Conservation (phyloP, 2,888 invertebrate genomes). For the Branchinecta sandiegonensis region DNA sequence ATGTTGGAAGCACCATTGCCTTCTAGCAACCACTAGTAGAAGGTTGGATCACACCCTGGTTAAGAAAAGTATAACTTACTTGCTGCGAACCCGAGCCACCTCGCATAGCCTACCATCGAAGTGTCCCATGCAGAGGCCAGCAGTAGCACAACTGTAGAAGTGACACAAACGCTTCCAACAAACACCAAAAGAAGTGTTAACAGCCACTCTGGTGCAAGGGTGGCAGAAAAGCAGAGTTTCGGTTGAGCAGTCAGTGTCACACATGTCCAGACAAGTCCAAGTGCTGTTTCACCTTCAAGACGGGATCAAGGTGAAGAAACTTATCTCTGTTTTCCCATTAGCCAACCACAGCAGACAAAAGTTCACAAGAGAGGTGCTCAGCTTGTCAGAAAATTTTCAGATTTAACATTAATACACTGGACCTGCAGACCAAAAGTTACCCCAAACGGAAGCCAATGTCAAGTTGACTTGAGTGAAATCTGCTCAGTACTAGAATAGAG, state of each 20-base stretch:
- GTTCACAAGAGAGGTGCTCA: no score
- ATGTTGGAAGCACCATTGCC: no score
- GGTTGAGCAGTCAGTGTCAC: conserved; percentile 77
- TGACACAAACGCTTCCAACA: conserved; percentile 78
- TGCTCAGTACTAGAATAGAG: no score
- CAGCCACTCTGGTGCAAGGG: conserved; percentile 78
- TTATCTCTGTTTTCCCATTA: no score
- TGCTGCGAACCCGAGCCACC: conserved; percentile 90
- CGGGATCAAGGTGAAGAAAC: conserved; percentile 18
- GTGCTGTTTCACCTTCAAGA: conserved; percentile 62
- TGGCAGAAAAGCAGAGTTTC: conserved; percentile 75
- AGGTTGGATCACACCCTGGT: no score
- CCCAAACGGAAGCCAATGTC: no score
- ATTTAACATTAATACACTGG: no score
- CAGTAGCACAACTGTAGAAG: conserved; percentile 70
- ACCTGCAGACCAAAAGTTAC: no score
- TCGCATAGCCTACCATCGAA: conserved; percentile 74
- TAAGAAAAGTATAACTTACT: conserved; percentile 42
- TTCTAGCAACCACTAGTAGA: no score
- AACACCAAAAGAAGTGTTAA: conserved; percentile 77
- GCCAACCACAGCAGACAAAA: no score
- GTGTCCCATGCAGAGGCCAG: conserved; percentile 80
- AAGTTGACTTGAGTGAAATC: no score
- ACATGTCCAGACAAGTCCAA: conserved; percentile 87
- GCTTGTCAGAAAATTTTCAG: no score